These are phyloP conservation scores for Plusia festucae DNA, from an alignment of 2,888 invertebrate genomes.

Conservation along the genomic window DNA sequence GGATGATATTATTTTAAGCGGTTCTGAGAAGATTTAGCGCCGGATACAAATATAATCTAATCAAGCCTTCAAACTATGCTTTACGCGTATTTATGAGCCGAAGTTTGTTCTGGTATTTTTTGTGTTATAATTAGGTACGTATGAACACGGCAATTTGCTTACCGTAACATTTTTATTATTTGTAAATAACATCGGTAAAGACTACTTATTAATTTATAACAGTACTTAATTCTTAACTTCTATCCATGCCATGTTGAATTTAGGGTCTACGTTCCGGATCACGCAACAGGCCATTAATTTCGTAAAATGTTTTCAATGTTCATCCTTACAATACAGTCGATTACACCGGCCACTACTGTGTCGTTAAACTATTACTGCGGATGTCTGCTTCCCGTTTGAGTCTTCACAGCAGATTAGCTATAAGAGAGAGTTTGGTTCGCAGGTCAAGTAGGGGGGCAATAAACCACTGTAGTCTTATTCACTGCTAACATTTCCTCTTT, in stretches of 20 bases:
- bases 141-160: too few relatives aligned
- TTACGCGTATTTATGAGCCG: slow-evolving; percentile 11
- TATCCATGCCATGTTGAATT: too few relatives aligned
- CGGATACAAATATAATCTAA: slow-evolving; percentile 23
- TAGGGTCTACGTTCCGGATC: too few relatives aligned
- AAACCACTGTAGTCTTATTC: neutral
- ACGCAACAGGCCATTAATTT: too few relatives aligned
- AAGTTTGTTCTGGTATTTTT: neutral
- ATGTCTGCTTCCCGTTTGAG: neutral
- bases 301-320: too few relatives aligned
- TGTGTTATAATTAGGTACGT: too few relatives aligned
- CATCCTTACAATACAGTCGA: too few relatives aligned
- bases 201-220: too few relatives aligned
- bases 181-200: too few relatives aligned
- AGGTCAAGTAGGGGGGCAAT: neutral
- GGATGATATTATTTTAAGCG: slow-evolving; percentile 23
- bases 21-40: slow-evolving; percentile 17
- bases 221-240: too few relatives aligned
- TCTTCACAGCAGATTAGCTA: neutral
- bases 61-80: slow-evolving; percentile 4
- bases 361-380: neutral
- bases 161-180: too few relatives aligned
- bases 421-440: neutral
- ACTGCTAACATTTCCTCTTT: too few relatives aligned
- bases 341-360: neutral